Base-by-base conservation (phyloP, 1,140 invertebrate species). In the Physella acuta region DNA sequence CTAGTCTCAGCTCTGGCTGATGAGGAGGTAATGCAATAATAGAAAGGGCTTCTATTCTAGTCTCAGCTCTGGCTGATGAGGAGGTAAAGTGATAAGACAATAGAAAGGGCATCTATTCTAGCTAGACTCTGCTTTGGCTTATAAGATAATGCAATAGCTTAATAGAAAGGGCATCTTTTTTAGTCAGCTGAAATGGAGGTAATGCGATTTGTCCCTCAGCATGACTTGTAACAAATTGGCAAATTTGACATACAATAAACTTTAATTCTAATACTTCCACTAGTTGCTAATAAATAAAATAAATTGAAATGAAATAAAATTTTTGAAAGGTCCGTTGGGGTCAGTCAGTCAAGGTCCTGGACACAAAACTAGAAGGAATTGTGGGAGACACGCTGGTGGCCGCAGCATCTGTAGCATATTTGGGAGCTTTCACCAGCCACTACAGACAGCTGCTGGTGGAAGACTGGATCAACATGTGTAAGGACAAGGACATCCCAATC, bases 1-100 rank as follows among this genome's bases (percentile, higher is more conserved):
- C 85, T 96, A 0, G 94, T 92, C 3, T 89, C 90, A 26, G 93
- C 93, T 16, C 84, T 96, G 2, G 89, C 90, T 0, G 92, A 93
- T 77, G 93, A 95, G 81, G 81, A 85, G 77, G 83, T 84, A 59
- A 64, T n/a, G n/a, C n/a, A n/a, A n/a, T n/a, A n/a, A n/a, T n/a
- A n/a, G 87, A 89, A 37, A 88, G 93, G 69, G 93, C 93, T 1
- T 90, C 90, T 0, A 87, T 91, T 60, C 85, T 96, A 0, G 94
- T 92, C 3, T 89, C 90, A 26, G 93, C 93, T 16, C 84, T 96
- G 2, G 89, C 90, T 0, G 92, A 93, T 77, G 93, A 95, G 81
- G 81, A 85, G 77, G 83, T 84, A 59, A 64, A n/a, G n/a, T n/a
- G n/a, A n/a, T n/a, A n/a, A n/a, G n/a, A n/a, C n/a, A n/a, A n/a